phyloP scores from a whole-genome alignment of 2,797 vertebrate genomes.

The Anniella stebbinsi region DNA sequence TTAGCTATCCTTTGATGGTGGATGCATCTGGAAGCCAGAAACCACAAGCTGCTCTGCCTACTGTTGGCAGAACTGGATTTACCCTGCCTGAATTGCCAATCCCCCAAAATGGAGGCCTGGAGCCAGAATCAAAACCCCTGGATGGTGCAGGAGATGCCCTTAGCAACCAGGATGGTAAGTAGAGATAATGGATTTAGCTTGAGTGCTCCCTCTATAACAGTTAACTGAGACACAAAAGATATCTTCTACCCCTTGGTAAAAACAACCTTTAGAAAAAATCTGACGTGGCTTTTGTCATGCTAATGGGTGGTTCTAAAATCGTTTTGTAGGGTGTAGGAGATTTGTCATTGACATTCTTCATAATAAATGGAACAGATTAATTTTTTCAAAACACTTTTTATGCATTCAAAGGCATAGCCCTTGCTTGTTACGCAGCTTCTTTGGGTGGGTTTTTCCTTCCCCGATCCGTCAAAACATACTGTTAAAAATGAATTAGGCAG shows the following conservation, averaged over 20 bases:
- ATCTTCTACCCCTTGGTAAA: slow-evolving; percentile 21
- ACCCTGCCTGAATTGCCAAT: slow-evolving; percentile 52
- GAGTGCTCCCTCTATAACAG: slow-evolving; percentile 22
- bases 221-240: slow-evolving; percentile 34
- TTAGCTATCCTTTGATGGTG: slow-evolving; percentile 79
- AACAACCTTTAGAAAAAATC: slow-evolving; percentile 25
- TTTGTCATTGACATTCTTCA: slow-evolving; percentile 24
- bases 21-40: slow-evolving; percentile 64
- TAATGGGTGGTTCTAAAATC: slow-evolving; percentile 16
- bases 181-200: slow-evolving; percentile 46
- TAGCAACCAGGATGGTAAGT: slow-evolving; percentile 67
- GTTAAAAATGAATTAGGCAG: slow-evolving; percentile 27
- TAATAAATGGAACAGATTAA: slow-evolving; percentile 45
- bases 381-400: not conserved
- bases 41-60: slow-evolving; percentile 59
- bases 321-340: not conserved
- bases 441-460: slow-evolving; percentile 32
- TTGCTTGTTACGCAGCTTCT: slow-evolving; percentile 5
- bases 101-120: slow-evolving; percentile 58
- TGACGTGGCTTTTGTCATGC: slow-evolving; percentile 32
- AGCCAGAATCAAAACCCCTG: slow-evolving; percentile 67
- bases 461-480: slow-evolving; percentile 26
- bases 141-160: slow-evolving; percentile 51
- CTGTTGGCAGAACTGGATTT: slow-evolving; percentile 69
- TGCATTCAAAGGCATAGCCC: slow-evolving; percentile 23